Percentiles rank a stretch among this genome's conserved stretches.
Evolutionary conservation across 2,797 vertebrate genomes (phyloP).

Genomic region (Ceryle rudis): DNA sequence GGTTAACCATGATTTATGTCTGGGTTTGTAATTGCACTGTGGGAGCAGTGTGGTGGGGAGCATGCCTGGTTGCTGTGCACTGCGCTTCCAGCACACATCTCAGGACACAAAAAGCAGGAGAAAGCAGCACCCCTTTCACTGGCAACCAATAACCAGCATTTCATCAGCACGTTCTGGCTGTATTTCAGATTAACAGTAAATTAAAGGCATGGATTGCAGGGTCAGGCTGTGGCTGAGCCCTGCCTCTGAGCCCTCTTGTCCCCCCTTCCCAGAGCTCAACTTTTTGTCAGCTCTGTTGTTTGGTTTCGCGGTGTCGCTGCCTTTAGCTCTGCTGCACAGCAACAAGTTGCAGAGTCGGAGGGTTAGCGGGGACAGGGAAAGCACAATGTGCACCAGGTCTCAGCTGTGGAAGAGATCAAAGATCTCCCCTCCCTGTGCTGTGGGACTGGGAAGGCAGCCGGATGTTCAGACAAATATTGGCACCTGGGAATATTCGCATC

Average conservation of each 20-base stretch:
- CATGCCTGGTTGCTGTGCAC: background rate
- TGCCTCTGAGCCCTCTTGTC: background rate
- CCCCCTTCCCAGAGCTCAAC: background rate
- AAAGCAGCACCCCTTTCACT: background rate
- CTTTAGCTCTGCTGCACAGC: background rate
- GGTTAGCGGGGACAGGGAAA: background rate
- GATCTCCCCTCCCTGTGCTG: background rate
- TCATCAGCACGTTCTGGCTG: background rate
- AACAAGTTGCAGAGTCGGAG: background rate
- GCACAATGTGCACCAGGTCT: background rate
- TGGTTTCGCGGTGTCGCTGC: fast-evolving
- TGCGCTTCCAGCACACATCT: background rate
- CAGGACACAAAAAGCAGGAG: background rate
- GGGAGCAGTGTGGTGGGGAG: background rate
- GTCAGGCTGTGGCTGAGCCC: background rate
- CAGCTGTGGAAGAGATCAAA: slow-evolving; percentile 7
- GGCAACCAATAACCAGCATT: fast-evolving
- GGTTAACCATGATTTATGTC: slow-evolving; percentile 39
- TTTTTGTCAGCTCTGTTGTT: background rate
- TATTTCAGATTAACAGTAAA: background rate
- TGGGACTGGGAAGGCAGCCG: slow-evolving; percentile 12
- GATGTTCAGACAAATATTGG: slow-evolving; percentile 21
- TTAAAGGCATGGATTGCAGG: background rate
- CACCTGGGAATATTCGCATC: slow-evolving; percentile 65
- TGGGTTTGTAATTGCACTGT: background rate